Conservation (phyloP, 2,888 invertebrate species). For the Campoplex capitator region DNA sequence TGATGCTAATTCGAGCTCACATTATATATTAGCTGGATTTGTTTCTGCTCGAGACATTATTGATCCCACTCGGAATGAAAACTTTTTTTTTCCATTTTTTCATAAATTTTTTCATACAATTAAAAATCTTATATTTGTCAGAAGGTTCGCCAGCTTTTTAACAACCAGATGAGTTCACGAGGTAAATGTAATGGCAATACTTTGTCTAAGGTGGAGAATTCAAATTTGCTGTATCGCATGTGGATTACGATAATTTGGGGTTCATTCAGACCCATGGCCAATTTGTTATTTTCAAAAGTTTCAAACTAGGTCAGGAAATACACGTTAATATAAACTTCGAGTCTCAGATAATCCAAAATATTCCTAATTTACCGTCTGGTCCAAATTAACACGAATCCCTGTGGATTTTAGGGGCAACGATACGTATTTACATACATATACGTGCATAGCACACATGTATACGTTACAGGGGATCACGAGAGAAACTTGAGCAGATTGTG, state of each 20-base stretch:
- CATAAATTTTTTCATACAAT: neutral
- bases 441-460: slow-evolving; percentile 1
- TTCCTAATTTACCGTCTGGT: slow-evolving; percentile 8
- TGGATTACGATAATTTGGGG: neutral
- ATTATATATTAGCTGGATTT: neutral
- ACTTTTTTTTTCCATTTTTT: neutral
- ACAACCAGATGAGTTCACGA: too few relatives aligned
- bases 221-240: neutral
- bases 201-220: too few relatives aligned
- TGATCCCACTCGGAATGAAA: neutral
- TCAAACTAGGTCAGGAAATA: neutral
- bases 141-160: too few relatives aligned
- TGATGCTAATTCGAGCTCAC: neutral
- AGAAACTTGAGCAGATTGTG: slow-evolving; percentile 65
- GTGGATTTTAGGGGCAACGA: slow-evolving; percentile 1
- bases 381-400: slow-evolving; percentile 4
- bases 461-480: slow-evolving; percentile 49
- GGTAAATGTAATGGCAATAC: too few relatives aligned
- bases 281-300: neutral
- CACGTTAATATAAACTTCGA: neutral
- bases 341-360: slow-evolving; percentile 7
- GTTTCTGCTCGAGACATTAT: neutral
- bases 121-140: neutral
- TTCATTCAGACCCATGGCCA: neutral
- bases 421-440: neutral